These are phyloP conservation scores for Drosophila kikkawai DNA, from an alignment of 1,140 invertebrate genomes.

Conservation along the genomic window DNA sequence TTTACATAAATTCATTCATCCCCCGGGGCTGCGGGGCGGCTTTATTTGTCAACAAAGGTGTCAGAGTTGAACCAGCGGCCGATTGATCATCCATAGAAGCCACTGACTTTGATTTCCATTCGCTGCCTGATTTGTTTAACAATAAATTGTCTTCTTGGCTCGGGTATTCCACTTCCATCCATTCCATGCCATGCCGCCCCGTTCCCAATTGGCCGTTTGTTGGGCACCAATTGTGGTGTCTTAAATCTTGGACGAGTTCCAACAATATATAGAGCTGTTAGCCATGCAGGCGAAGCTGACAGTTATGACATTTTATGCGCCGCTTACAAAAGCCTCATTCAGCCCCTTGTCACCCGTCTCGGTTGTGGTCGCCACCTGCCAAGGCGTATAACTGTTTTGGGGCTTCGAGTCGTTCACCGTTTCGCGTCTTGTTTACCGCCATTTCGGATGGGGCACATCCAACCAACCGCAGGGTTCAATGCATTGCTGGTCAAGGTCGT, in stretches of 20 bases:
- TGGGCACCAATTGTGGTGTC: constrained; percentile 33
- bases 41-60: constrained; percentile 68
- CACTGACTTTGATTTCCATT: constrained; percentile 47
- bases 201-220: constrained; percentile 43
- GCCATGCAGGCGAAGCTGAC: constrained; percentile 56
- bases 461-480: constrained; percentile 63
- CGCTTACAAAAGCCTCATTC: constrained; percentile 50
- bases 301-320: constrained; percentile 80
- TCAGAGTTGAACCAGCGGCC: constrained; percentile 54
- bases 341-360: constrained; percentile 28
- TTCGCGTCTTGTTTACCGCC: constrained; percentile 29
- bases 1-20: constrained; percentile 67
- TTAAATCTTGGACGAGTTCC: constrained; percentile 48
- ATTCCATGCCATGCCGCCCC: constrained; percentile 24
- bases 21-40: constrained; percentile 10
- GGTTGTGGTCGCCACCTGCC: constrained; percentile 33
- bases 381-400: constrained; percentile 61
- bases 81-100: constrained; percentile 64
- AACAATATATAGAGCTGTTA: constrained; percentile 46
- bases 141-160: constrained; percentile 52
- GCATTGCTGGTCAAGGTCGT: constrained; percentile 75
- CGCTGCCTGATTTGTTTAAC: constrained; percentile 70
- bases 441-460: constrained; percentile 16
- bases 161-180: constrained; percentile 47
- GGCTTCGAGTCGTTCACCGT: constrained; percentile 50